These are phyloP conservation scores for Euwallacea similis DNA, from an alignment of 1,140 invertebrate genomes.

Conservation along the genomic window DNA sequence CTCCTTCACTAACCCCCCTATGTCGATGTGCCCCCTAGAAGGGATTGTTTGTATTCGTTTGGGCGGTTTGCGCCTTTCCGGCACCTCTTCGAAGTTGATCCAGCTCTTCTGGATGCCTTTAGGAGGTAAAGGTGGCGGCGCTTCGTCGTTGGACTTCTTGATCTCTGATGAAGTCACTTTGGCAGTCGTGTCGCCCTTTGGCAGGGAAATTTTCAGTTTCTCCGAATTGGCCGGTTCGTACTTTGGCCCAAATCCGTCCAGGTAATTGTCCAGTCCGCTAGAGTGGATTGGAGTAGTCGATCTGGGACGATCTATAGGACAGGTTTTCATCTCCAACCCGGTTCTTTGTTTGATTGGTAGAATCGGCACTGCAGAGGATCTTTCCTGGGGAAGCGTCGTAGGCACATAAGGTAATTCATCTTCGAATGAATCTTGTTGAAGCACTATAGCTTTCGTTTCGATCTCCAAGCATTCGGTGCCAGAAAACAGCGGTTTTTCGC, in stretches of 20 bases:
- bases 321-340: conserved; percentile 70
- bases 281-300: conserved; percentile 82
- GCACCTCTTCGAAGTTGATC: conserved; percentile 85
- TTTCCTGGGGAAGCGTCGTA: conserved; percentile 80
- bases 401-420: conserved; percentile 85
- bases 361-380: conserved; percentile 77
- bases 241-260: conserved; percentile 53
- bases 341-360: conserved; percentile 77
- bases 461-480: conserved; percentile 57
- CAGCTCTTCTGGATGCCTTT: conserved; percentile 61
- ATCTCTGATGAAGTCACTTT: conserved; percentile 50
- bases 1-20: conserved; percentile 48
- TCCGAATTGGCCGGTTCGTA: conserved; percentile 54
- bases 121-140: conserved; percentile 57
- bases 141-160: conserved; percentile 56
- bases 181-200: conserved; percentile 59
- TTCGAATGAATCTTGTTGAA: conserved; percentile 81
- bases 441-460: conserved; percentile 75
- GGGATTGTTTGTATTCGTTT: conserved; percentile 80
- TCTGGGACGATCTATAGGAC: conserved; percentile 80
- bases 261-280: conserved; percentile 74
- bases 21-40: conserved; percentile 52
- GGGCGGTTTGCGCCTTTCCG: conserved; percentile 74
- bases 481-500: conserved; percentile 52
- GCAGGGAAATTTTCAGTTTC: conserved; percentile 71